These are phyloP conservation scores for Nymphalis polychloros DNA, from an alignment of 2,888 invertebrate species.

Conservation along the genomic window DNA sequence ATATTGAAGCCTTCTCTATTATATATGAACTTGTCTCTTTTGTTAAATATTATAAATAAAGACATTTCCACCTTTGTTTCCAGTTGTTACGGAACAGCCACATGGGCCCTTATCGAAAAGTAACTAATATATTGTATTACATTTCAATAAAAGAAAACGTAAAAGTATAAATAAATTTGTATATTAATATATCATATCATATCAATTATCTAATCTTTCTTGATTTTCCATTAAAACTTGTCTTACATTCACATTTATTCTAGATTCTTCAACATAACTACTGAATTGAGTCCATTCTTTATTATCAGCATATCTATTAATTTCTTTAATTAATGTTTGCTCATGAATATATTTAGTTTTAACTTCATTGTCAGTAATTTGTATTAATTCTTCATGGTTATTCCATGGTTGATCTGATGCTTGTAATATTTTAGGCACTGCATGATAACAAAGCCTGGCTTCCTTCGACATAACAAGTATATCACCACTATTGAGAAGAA, in stretches of 20 bases:
- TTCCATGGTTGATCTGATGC: constrained; percentile 77
- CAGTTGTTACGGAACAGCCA: constrained; percentile 65
- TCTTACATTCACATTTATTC: constrained; percentile 97
- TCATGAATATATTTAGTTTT: constrained; percentile 55
- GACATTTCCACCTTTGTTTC: constrained; percentile 40
- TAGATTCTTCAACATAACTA: constrained; percentile 85
- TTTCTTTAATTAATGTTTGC: constrained; percentile 43
- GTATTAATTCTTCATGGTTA: constrained; percentile 37
- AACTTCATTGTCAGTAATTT: constrained; percentile 27
- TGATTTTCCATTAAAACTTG: constrained; percentile 89
- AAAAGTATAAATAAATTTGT: constrained; percentile 23
- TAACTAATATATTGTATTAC: neutral
- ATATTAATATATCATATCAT: constrained; percentile 43
- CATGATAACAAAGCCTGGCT: constrained; percentile 94
- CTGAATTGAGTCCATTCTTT: constrained; percentile 79
- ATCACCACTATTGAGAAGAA: constrained; percentile 94
- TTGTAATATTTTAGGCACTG: constrained; percentile 92
- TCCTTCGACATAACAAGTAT: constrained; percentile 93
- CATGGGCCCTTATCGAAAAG: neutral
- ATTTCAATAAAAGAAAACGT: constrained; percentile 8
- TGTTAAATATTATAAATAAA: neutral
- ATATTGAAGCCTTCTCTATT: too few species aligned
- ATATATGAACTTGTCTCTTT: too few species aligned
- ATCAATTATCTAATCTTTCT: constrained; percentile 56
- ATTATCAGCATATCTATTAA: constrained; percentile 53